Percentiles rank a stretch among this genome's conserved stretches.
These are phyloP conservation scores for Erythrolamprus reginae DNA, from an alignment of 2,113 vertebrate species.

Conservation along the genomic window DNA sequence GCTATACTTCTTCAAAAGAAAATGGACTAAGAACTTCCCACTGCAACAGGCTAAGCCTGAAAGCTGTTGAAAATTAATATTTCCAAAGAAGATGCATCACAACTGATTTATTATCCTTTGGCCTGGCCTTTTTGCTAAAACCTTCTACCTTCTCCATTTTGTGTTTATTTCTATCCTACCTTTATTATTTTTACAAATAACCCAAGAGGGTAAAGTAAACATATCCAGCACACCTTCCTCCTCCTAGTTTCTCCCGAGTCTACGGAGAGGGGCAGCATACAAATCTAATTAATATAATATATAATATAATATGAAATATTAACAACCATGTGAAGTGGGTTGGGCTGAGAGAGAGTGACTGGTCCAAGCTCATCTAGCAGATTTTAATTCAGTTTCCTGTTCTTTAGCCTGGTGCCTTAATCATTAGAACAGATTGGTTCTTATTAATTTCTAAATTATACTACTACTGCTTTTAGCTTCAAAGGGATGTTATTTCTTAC, in stretches of 20 bases:
- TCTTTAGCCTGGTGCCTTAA: not conserved
- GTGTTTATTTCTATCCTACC: not conserved
- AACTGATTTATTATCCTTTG: not conserved
- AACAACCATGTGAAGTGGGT: not conserved
- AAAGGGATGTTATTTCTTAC: not conserved
- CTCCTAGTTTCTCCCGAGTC: not conserved
- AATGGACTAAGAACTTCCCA: not conserved
- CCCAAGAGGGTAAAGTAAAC: not conserved
- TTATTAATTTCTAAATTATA: not conserved
- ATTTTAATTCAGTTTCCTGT: not conserved
- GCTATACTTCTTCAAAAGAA: not conserved
- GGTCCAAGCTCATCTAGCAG: not conserved
- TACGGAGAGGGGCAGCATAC: too few relatives aligned
- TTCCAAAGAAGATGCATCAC: not conserved
- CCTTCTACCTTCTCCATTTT: not conserved
- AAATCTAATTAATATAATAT: too few relatives aligned
- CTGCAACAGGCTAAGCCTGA: not conserved
- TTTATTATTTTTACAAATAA: not conserved
- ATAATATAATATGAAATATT: too few relatives aligned
- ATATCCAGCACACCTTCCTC: not conserved
- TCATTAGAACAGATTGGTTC: not conserved
- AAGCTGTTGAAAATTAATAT: not conserved
- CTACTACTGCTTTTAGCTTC: not conserved
- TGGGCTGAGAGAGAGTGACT: not conserved
- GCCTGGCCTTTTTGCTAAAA: not conserved